Conservation (phyloP, 1,140 invertebrate genomes). For the Procambarus virginalis region DNA sequence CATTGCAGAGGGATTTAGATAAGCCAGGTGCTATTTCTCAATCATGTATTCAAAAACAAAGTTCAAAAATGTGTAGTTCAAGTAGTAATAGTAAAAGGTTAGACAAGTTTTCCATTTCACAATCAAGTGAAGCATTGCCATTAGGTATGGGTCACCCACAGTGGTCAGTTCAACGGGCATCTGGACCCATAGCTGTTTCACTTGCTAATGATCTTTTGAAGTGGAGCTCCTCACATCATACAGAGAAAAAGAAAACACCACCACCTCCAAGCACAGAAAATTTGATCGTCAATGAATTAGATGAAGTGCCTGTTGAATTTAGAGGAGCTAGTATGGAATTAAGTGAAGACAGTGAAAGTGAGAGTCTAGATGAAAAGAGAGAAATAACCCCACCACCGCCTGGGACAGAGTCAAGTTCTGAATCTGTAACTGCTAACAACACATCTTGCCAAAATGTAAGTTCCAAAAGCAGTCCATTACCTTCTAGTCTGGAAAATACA, state of each 20-base stretch:
- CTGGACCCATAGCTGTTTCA: background rate
- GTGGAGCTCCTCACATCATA: background rate
- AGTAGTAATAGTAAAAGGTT: background rate
- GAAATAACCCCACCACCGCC: background rate
- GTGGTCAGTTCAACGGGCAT: background rate
- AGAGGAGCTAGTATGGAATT: slow-evolving; percentile 1
- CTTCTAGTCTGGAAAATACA: background rate
- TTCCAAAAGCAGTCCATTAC: background rate
- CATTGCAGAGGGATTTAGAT: background rate
- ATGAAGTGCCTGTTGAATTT: background rate
- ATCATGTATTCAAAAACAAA: background rate
- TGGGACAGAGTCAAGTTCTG: background rate
- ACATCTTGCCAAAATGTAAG: background rate
- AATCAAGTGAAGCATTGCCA: background rate
- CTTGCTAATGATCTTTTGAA: background rate
- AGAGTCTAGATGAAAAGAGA: background rate
- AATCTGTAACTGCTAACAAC: background rate
- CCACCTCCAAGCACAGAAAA: slow-evolving; percentile 40
- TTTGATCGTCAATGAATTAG: background rate
- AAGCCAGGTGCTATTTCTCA: background rate
- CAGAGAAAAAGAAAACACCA: slow-evolving; percentile 14
- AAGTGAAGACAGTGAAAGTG: slow-evolving; percentile 1
- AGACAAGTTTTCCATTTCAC: background rate
- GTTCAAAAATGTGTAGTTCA: background rate
- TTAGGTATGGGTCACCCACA: background rate